Evolutionary conservation across 37 sponge, comb jelly and placozoan genomes (phyloP).

Genomic region (Cladorhizidae sp.): DNA sequence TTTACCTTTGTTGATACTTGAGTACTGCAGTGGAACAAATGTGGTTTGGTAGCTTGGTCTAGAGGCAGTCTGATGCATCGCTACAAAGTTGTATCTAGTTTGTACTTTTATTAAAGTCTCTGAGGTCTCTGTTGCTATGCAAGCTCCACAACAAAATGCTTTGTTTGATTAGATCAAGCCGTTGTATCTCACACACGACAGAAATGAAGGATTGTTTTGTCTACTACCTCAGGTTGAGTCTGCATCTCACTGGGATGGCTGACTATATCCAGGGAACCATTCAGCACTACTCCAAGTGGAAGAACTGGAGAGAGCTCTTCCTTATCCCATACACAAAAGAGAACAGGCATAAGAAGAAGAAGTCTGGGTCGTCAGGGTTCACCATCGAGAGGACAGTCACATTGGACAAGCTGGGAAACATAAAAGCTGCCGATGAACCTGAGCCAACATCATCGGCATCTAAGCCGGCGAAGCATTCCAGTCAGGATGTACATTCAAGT

Average conservation of each 20-base stretch:
- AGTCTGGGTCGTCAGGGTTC: not conserved
- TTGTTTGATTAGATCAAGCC: too few species aligned
- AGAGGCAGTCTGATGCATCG: too few species aligned
- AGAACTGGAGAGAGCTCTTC: constrained; percentile 47
- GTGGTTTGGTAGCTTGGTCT: too few species aligned
- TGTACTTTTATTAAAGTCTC: too few species aligned
- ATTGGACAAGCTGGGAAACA: not conserved
- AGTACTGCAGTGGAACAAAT: too few species aligned
- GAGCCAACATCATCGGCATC: not conserved
- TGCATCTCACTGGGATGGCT: not conserved
- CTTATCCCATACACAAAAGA: constrained; percentile 39
- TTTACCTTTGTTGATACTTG: too few species aligned
- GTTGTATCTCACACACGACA: too few species aligned
- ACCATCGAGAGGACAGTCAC: constrained; percentile 1
- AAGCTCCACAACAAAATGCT: too few species aligned
- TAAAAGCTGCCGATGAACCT: not conserved
- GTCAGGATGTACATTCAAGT: not conserved
- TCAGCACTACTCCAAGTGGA: constrained; percentile 47
- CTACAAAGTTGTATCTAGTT: too few species aligned
- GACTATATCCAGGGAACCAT: constrained; percentile 14
- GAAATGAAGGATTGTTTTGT: too few species aligned
- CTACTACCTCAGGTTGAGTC: constrained; percentile 9
- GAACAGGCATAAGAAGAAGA: not conserved
- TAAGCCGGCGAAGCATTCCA: not conserved
- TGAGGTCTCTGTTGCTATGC: too few species aligned